Conservation (phyloP, 2,888 invertebrate species). For the Lordiphosa andalusiaca region DNA sequence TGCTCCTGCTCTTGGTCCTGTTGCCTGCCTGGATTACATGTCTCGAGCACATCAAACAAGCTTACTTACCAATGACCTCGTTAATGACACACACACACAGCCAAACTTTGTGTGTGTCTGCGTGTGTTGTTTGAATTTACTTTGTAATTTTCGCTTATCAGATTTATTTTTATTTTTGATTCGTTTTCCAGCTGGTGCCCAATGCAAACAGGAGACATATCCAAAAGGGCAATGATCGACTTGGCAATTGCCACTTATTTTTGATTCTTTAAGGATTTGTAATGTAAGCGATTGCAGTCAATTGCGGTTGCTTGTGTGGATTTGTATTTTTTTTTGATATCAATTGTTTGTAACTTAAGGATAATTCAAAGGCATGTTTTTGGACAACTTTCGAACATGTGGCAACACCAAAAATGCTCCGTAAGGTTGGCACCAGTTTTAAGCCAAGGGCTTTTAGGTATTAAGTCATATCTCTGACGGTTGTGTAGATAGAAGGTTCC, state of each 20-base stretch:
- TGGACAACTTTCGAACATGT: too few species aligned
- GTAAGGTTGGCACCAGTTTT: too few species aligned
- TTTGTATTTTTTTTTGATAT: too few species aligned
- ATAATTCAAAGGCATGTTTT: too few species aligned
- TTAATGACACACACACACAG: conserved; percentile 61
- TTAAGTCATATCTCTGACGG: too few species aligned
- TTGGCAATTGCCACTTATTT: conserved; percentile 25
- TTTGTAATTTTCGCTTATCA: conserved; percentile 74
- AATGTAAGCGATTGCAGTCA: too few species aligned
- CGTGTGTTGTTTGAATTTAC: conserved; percentile 57
- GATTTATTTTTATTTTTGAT: conserved; percentile 73
- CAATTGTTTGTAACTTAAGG: too few species aligned
- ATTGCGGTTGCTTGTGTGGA: too few species aligned
- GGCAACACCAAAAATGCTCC: too few species aligned
- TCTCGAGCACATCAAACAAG: conserved; percentile 73
- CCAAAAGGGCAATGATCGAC: neutral
- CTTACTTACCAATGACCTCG: conserved; percentile 75
- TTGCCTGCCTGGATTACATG: conserved; percentile 61
- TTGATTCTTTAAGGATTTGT: neutral
- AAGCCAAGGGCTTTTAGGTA: too few species aligned
- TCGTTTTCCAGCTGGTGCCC: conserved; percentile 52
- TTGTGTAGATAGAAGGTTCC: too few species aligned
- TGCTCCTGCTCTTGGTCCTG: conserved; percentile 10
- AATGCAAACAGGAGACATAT: conserved; percentile 12
- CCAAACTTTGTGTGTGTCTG: conserved; percentile 24